A percentile compares a stretch with the other conserved stretches of the same genome.
phyloP scores from a whole-genome alignment of 2,888 invertebrate genomes.

The Chydorus sphaericus region DNA sequence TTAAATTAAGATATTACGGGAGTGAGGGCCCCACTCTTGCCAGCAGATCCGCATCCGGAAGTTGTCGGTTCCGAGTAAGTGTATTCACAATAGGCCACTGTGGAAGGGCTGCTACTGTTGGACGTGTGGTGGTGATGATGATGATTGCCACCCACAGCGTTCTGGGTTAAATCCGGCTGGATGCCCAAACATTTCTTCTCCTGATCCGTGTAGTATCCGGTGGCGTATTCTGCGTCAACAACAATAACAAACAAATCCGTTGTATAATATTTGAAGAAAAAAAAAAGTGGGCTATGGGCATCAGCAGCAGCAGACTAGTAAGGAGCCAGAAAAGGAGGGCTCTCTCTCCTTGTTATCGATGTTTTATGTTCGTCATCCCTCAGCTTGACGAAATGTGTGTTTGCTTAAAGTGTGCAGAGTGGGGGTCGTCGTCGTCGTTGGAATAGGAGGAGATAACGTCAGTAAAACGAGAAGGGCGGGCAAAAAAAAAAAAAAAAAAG shows the following conservation, averaged over 20 bases:
- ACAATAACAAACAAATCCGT: background rate
- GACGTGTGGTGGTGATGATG: too few relatives aligned
- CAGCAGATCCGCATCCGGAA: slow-evolving; percentile 28
- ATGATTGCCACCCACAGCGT: slow-evolving; percentile 17
- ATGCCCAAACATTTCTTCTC: slow-evolving; percentile 42
- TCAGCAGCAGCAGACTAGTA: too few relatives aligned
- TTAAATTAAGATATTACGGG: slow-evolving; percentile 16
- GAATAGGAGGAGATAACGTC: background rate
- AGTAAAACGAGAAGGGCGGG: background rate
- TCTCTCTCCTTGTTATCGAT: slow-evolving; percentile 8
- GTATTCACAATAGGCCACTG: slow-evolving; percentile 56
- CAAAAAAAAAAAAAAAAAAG: background rate
- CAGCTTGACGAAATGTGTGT: slow-evolving; percentile 2
- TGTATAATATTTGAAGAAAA: background rate
- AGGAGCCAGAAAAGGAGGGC: too few relatives aligned
- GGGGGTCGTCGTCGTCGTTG: background rate
- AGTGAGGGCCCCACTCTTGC: slow-evolving; percentile 32
- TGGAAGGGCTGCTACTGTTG: background rate
- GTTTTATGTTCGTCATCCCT: background rate
- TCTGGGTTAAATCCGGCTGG: slow-evolving; percentile 65
- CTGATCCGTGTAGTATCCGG: slow-evolving; percentile 72
- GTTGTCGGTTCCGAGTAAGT: slow-evolving; percentile 42
- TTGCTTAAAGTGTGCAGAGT: background rate
- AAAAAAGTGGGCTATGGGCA: too few relatives aligned
- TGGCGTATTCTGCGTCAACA: slow-evolving; percentile 58